These are phyloP conservation scores for Rhinogobius similis DNA, from an alignment of 2,113 vertebrate species.

Conservation along the genomic window DNA sequence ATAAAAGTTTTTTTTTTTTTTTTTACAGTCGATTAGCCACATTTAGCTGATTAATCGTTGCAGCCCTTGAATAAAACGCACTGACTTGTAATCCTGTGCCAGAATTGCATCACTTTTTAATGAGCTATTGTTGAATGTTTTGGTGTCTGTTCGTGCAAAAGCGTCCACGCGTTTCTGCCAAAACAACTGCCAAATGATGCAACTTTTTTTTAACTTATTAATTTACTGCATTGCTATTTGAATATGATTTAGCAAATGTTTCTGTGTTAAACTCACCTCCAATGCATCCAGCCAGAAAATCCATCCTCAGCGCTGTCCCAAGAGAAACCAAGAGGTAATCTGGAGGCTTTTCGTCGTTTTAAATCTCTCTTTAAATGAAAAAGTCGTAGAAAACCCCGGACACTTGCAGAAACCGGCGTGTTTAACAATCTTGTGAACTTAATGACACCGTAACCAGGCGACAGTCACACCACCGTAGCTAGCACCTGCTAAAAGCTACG, in stretches of 20 bases:
- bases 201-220: too few relatives aligned
- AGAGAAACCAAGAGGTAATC: background rate
- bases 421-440: background rate
- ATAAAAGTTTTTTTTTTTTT: too few relatives aligned
- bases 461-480: constrained; percentile 17
- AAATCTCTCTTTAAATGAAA: background rate
- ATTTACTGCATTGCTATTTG: background rate
- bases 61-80: too few relatives aligned
- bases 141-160: too few relatives aligned
- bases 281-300: constrained; percentile 92
- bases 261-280: constrained; percentile 79
- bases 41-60: too few relatives aligned
- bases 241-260: background rate
- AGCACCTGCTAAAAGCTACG: constrained; percentile 10
- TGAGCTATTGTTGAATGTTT: too few relatives aligned
- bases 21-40: too few relatives aligned
- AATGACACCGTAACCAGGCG: constrained; percentile 2
- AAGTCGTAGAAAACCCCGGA: background rate
- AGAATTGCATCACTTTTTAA: constrained; percentile 34
- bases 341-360: background rate
- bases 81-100: constrained; percentile 24
- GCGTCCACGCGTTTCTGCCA: background rate
- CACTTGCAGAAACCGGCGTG: background rate
- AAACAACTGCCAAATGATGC: too few relatives aligned
- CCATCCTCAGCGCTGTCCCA: constrained; percentile 68